These are phyloP conservation scores for Gallinago nigripennis DNA, from an alignment of 2,797 vertebrate genomes.

Conservation along the genomic window DNA sequence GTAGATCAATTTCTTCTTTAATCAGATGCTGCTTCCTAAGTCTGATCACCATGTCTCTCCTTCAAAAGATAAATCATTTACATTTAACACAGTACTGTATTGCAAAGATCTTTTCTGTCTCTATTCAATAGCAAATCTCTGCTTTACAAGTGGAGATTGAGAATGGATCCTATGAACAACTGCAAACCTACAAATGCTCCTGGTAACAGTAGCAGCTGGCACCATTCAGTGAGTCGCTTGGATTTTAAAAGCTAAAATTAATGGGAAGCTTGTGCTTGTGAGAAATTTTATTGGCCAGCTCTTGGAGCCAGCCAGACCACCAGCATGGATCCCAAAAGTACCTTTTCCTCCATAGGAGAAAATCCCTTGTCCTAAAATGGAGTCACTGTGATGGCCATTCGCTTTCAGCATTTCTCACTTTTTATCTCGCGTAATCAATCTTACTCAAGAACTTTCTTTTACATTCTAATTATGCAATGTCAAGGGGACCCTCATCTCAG, in stretches of 20 bases:
- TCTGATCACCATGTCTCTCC: neutral
- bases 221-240: neutral
- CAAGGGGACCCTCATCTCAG: neutral
- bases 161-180: neutral
- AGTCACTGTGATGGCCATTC: neutral
- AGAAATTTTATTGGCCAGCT: neutral
- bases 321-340: neutral
- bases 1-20: neutral
- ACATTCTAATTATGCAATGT: neutral
- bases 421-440: neutral
- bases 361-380: neutral
- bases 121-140: neutral
- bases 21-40: neutral
- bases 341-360: neutral
- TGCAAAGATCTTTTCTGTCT: neutral
- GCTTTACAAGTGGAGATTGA: neutral
- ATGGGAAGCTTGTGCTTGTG: neutral
- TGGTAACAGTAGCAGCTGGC: neutral
- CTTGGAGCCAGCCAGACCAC: neutral
- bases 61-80: neutral
- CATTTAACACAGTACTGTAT: neutral
- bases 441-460: slow-evolving; percentile 3
- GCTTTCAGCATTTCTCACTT: neutral
- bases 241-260: neutral
- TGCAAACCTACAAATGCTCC: neutral